Evolutionary conservation across 2,888 invertebrate genomes (phyloP).

Genomic region (Mactromeris polynyma): DNA sequence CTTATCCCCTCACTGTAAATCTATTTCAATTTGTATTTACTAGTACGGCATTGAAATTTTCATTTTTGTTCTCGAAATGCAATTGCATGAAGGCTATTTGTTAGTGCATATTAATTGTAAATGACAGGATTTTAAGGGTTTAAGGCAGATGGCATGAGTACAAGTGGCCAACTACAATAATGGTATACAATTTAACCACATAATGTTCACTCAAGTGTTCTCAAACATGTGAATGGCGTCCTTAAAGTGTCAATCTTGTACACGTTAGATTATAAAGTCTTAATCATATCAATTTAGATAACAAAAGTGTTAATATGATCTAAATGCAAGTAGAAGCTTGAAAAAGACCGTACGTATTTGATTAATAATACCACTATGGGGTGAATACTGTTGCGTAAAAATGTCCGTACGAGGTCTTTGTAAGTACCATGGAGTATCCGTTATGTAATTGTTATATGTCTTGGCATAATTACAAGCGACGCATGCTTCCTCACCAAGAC

Average conservation of each 20-base stretch:
- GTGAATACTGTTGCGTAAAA: not conserved
- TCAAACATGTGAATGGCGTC: not conserved
- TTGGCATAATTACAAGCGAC: not conserved
- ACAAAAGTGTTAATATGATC: constrained; percentile 10
- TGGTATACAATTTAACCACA: constrained; percentile 15
- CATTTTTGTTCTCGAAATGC: not conserved
- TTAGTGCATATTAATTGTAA: constrained; percentile 4
- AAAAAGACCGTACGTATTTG: not conserved
- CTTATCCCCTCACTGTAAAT: not conserved
- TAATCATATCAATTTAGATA: not conserved
- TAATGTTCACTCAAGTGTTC: not conserved
- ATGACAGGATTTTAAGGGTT: not conserved
- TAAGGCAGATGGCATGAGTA: not conserved
- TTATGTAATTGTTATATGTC: not conserved
- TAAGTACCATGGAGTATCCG: no score
- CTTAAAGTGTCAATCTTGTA: not conserved
- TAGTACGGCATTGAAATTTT: not conserved
- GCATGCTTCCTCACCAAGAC: not conserved
- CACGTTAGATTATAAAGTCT: not conserved
- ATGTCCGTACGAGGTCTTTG: not conserved
- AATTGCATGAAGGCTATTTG: not conserved
- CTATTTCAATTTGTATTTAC: not conserved
- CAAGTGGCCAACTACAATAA: not conserved
- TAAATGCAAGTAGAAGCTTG: not conserved
- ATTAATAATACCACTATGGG: not conserved